phyloP scores from a whole-genome alignment of 2,888 invertebrate genomes.

The Tuberolachnus salignus region DNA sequence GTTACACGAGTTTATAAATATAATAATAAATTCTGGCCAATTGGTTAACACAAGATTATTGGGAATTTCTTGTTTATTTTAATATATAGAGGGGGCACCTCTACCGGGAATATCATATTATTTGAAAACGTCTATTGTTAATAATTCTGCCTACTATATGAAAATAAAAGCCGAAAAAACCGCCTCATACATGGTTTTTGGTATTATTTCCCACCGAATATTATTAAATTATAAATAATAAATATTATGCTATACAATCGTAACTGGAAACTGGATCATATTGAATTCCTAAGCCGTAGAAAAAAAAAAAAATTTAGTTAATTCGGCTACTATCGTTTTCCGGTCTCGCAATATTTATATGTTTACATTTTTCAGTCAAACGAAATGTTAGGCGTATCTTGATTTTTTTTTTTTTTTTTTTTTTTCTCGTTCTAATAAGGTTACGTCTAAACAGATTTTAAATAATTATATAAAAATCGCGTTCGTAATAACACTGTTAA shows the following conservation, averaged over 20 bases:
- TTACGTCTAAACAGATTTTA: neutral
- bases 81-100: no score
- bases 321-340: slow-evolving; percentile 29
- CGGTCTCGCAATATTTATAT: slow-evolving; percentile 1
- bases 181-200: neutral
- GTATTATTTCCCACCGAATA: neutral
- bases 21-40: no score
- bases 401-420: neutral
- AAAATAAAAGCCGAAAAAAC: neutral
- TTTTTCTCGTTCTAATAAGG: neutral
- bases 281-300: slow-evolving; percentile 11
- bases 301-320: neutral
- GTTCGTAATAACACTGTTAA: no score
- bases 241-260: neutral
- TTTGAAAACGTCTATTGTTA: no score
- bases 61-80: no score
- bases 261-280: slow-evolving; percentile 5
- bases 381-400: neutral
- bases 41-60: no score
- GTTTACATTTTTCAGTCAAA: neutral
- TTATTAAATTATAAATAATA: neutral
- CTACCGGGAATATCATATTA: slow-evolving; percentile 11
- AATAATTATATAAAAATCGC: neutral
- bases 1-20: no score
- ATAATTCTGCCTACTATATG: neutral